Conservation (phyloP, 2,113 vertebrate species). For the Microtus richardsoni region DNA sequence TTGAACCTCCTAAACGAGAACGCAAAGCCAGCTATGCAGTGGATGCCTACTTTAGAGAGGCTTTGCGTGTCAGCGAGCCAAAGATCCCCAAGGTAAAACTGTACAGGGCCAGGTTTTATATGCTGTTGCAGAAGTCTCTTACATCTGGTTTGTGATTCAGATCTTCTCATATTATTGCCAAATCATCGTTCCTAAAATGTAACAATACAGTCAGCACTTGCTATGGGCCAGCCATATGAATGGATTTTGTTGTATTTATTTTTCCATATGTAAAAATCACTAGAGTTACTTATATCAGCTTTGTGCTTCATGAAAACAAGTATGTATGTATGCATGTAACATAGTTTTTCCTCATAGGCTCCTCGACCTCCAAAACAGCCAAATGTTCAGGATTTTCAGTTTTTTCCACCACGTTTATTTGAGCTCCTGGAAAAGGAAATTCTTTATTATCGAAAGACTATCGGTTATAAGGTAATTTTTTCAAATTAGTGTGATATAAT, state of each 20-base stretch:
- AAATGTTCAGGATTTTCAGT: constrained; percentile 95
- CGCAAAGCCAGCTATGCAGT: constrained; percentile 95
- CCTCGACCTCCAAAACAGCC: constrained; percentile 94
- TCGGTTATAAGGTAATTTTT: constrained; percentile 92
- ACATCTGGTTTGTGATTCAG: constrained; percentile 25
- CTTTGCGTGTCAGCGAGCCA: constrained; percentile 92
- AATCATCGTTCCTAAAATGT: constrained; percentile 34
- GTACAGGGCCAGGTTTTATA: not conserved
- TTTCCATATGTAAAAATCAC: constrained; percentile 40
- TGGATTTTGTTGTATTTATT: constrained; percentile 52
- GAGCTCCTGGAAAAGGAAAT: constrained; percentile 95
- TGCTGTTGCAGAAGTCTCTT: not conserved
- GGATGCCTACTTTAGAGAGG: constrained; percentile 95
- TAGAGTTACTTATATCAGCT: not conserved
- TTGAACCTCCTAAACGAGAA: constrained; percentile 94
- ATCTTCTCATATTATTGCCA: not conserved
- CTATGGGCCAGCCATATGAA: not conserved
- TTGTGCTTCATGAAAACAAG: constrained; percentile 5
- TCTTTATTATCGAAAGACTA: constrained; percentile 93
- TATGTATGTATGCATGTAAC: constrained; percentile 69
- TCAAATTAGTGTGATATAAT: constrained; percentile 20
- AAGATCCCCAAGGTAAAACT: constrained; percentile 91
- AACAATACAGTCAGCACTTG: not conserved
- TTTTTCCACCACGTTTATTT: constrained; percentile 93
- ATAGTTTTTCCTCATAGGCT: constrained; percentile 84